Evolutionary conservation across 2,797 vertebrate species (phyloP).

Genomic region (Prionace glauca): DNA sequence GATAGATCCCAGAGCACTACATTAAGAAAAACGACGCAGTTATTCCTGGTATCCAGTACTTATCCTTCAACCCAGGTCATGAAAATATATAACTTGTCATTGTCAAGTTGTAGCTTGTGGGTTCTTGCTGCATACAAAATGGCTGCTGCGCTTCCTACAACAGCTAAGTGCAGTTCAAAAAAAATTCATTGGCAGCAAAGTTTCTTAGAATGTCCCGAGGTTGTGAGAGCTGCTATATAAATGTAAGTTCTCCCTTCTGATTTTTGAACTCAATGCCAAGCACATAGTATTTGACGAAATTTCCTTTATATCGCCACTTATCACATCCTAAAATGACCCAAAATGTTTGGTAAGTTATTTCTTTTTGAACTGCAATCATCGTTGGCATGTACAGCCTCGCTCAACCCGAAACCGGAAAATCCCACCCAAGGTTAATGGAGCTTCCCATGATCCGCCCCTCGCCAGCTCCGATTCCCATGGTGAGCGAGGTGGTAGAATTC

Average conservation of each 20-base stretch:
- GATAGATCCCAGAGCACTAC: not conserved
- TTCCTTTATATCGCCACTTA: not conserved
- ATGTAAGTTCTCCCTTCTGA: not conserved
- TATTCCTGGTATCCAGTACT: not conserved
- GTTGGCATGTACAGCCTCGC: not conserved
- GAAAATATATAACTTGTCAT: not conserved
- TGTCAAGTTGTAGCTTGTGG: not conserved
- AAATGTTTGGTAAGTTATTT: not conserved
- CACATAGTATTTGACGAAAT: not conserved
- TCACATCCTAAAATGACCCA: not conserved
- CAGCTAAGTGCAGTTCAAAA: not conserved
- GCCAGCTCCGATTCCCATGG: too few relatives aligned
- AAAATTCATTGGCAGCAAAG: not conserved
- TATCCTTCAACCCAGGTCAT: not conserved
- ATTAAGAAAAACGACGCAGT: not conserved
- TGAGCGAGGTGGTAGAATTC: too few relatives aligned
- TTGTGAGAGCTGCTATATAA: not conserved
- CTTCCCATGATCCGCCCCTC: too few relatives aligned
- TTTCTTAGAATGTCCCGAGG: not conserved
- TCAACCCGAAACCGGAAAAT: too few relatives aligned
- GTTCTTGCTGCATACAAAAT: not conserved
- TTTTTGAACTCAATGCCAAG: not conserved
- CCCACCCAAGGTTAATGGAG: too few relatives aligned
- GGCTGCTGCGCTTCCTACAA: not conserved
- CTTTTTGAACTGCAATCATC: not conserved